Conservation (phyloP, 2,888 invertebrate genomes). For the Nephrotoma appendiculata region DNA sequence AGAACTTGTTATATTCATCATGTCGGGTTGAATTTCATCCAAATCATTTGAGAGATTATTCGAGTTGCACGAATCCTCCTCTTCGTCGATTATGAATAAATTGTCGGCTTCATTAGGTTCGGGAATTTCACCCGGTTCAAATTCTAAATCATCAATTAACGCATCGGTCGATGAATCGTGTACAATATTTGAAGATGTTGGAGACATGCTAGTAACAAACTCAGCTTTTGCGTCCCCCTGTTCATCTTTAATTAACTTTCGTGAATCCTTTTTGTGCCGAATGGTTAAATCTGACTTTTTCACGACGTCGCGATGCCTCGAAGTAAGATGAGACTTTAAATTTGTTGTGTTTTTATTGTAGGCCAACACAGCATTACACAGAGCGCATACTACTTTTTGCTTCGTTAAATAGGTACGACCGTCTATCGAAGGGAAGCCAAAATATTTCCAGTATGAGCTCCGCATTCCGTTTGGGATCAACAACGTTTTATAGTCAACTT, state of each 20-base stretch:
- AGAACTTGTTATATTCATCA: neutral
- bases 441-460: conserved; percentile 31
- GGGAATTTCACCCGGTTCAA: neutral
- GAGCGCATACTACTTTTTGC: conserved; percentile 27
- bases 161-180: neutral
- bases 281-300: conserved; percentile 14
- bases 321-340: conserved; percentile 16
- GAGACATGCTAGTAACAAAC: neutral
- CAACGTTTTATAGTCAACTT: neutral
- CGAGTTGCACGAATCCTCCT: neutral
- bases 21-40: neutral
- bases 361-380: conserved; percentile 26
- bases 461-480: conserved; percentile 21
- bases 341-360: conserved; percentile 32
- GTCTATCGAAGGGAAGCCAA: conserved; percentile 30
- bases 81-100: neutral
- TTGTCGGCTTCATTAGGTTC: neutral
- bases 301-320: conserved; percentile 20
- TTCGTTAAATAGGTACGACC: conserved; percentile 28
- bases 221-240: neutral
- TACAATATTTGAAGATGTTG: neutral
- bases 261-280: neutral
- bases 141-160: neutral
- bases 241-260: neutral
- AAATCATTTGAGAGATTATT: neutral